Conservation (phyloP, 2,797 vertebrate genomes). For the Crax fasciolata region DNA sequence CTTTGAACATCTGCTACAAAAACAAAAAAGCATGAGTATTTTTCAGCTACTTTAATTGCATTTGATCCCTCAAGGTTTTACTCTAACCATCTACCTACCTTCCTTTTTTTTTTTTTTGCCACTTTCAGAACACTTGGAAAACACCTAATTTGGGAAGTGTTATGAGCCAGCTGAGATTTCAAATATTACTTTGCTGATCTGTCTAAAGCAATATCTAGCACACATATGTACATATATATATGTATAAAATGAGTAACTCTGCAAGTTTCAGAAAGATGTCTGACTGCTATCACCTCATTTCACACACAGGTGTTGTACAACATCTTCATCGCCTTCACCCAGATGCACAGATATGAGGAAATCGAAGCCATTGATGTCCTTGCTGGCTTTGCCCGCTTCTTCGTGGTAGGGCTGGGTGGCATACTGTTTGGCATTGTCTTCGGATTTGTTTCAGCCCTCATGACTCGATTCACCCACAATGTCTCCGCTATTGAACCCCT, state of each 20-base stretch:
- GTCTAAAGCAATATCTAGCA: background rate
- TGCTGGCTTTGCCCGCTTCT: constrained; percentile 90
- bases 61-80: background rate
- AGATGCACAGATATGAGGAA: constrained; percentile 88
- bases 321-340: constrained; percentile 92
- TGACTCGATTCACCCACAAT: constrained; percentile 93
- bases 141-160: background rate
- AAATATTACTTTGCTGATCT: background rate
- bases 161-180: background rate
- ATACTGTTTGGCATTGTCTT: constrained; percentile 91
- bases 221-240: background rate
- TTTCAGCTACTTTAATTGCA: background rate
- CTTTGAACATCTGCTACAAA: background rate
- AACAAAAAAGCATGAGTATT: background rate
- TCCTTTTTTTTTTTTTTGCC: fast-evolving
- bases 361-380: constrained; percentile 90
- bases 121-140: background rate
- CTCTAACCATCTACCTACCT: fast-evolving
- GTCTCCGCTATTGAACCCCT: constrained; percentile 93
- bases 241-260: background rate
- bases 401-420: constrained; percentile 93
- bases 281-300: constrained; percentile 2
- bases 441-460: constrained; percentile 92
- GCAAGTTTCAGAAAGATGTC: background rate
- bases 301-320: constrained; percentile 91